phyloP scores from a whole-genome alignment of 1,140 invertebrate species.

The Caenorhabditis brenneri region DNA sequence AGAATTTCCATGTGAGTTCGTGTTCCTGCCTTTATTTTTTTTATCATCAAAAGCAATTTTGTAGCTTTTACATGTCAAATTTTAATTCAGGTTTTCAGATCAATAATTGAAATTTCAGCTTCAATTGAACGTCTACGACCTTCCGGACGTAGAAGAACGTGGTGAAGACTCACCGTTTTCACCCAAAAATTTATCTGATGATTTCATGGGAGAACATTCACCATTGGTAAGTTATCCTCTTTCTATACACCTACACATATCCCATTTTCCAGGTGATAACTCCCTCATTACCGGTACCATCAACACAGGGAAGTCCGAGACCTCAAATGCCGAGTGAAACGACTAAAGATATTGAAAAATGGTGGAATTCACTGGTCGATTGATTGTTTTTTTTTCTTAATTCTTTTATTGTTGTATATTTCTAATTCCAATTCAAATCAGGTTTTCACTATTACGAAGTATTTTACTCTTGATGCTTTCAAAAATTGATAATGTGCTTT shows the following conservation, averaged over 20 bases:
- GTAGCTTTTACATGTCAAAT: not conserved
- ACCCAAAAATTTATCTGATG: conserved; percentile 30
- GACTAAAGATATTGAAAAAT: conserved; percentile 40
- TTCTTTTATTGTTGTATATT: not conserved
- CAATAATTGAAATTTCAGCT: conserved; percentile 19
- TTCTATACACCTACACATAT: not conserved
- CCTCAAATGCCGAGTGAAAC: conserved; percentile 36
- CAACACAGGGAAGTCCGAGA: conserved; percentile 7
- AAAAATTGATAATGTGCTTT: not conserved
- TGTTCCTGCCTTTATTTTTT: not conserved
- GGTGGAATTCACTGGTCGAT: conserved; percentile 37
- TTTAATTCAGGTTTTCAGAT: not conserved
- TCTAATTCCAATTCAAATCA: not conserved
- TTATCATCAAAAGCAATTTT: not conserved
- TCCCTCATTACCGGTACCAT: conserved; percentile 12
- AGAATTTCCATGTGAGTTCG: conserved; percentile 53
- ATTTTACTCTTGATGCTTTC: not conserved
- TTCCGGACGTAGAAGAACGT: conserved; percentile 49
- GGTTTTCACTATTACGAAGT: conserved; percentile 3
- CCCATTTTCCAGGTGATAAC: not conserved
- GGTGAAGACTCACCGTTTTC: conserved; percentile 42
- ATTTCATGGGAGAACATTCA: not conserved
- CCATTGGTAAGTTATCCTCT: not conserved
- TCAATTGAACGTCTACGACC: conserved; percentile 44
- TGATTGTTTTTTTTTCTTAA: not conserved